Evolutionary conservation across 1,140 invertebrate genomes (phyloP).

Genomic region (Thaumatotibia leucotreta): DNA sequence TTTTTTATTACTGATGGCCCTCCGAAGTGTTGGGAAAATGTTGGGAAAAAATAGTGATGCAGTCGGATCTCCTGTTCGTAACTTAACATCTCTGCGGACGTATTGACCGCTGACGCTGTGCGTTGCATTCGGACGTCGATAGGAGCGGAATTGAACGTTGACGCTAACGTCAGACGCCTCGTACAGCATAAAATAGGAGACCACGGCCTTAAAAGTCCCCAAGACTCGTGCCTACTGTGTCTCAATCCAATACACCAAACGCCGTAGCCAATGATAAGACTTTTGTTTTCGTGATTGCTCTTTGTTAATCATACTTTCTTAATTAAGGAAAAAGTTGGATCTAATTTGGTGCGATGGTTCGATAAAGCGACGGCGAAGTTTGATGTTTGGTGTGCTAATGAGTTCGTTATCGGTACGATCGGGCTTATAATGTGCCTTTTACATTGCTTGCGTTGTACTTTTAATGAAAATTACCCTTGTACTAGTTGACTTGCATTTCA

Average conservation of each 20-base stretch:
- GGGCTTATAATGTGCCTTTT: neutral
- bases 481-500: too few relatives aligned
- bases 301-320: constrained; percentile 74
- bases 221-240: neutral
- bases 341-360: constrained; percentile 57
- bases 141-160: too few relatives aligned
- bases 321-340: constrained; percentile 66
- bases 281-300: constrained; percentile 70
- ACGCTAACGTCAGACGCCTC: too few relatives aligned
- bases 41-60: too few relatives aligned
- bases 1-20: too few relatives aligned
- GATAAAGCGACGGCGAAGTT: constrained; percentile 47
- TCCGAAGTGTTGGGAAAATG: too few relatives aligned
- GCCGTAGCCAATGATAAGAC: constrained; percentile 49
- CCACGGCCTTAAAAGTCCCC: too few relatives aligned
- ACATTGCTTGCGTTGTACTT: neutral
- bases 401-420: constrained; percentile 40
- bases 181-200: too few relatives aligned
- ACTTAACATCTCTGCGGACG: too few relatives aligned
- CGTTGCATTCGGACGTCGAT: too few relatives aligned
- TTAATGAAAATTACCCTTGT: neutral
- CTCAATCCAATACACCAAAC: constrained; percentile 4
- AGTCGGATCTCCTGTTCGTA: too few relatives aligned
- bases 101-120: too few relatives aligned
- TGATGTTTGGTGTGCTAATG: constrained; percentile 53